Evolutionary conservation across 1,140 invertebrate genomes (phyloP), one percentile per base, ranked within the genome.

Genomic region (Drosophila orosa): DNA sequence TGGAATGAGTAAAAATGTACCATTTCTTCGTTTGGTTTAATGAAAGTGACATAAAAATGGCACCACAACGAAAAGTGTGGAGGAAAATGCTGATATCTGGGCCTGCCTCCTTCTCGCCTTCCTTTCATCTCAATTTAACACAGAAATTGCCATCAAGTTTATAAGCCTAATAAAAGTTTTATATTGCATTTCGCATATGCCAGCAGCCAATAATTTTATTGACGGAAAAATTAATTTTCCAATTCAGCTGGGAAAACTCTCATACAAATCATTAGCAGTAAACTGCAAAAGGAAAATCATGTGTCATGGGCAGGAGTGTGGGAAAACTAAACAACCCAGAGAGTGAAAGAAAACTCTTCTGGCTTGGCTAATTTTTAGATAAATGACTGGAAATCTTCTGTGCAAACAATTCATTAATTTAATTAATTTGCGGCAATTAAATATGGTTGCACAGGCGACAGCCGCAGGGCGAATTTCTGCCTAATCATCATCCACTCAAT

Each of bases 361-460:
- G 27, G 63, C 33, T 59, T 63, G 48, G 45, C 61, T 75, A 75
- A 86, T 78, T 82, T 72, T 72, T 9, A 50, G 79, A 78, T 55
- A 69, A 79, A 84, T 80, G 80, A 63, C 61, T 73, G 54, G 66
- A 76, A 87, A 78, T 58, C 42, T 33, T 39, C 65, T 58, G 19
- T 25, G 25, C 79, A 86, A 87, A 87, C 83, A 87, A 83, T 87
- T 86, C 84, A 86, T 86, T 86, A 86, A 86, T 86, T 87, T 89
- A 86, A 86, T 86, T 86, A 89, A 89, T 86, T 86, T 87, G 83
- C 58, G 63, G 79, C 84, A 89, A 83, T 86, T 86, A 86, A 89
- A 73, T 80, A 60, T 56, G 48, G 63, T 44, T 57, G 66, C 65
- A 59, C 44, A 58, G 24, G 44, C 59, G 8, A 55, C 7, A 40